Base-by-base conservation (phyloP, 1,140 invertebrate species). In the Leptopilina boulardi region DNA sequence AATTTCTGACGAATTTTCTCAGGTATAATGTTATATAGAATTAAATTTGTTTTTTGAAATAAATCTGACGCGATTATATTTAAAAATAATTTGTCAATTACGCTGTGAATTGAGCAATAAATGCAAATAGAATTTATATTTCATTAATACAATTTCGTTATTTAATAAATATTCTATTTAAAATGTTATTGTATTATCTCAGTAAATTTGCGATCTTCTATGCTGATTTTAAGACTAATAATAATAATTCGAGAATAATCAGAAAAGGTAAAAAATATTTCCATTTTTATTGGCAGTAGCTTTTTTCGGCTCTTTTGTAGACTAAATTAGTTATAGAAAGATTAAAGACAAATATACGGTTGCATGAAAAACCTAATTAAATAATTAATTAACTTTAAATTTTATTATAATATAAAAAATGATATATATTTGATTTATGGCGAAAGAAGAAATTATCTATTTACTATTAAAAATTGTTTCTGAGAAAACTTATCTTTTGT, bases 1-100 rank as follows among this genome's bases (percentile, higher is more conserved):
- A 51, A 51, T 51, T 51, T 51, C 18, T 18, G 47, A 18, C 47
- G n/a, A 51, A 51, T 51, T 51, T 51, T 51, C 47, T 51, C 47
- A 51, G 47, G 15, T n/a, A 11, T 42, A 11, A 47, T 5, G 15
- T 47, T 15, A 47, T 18, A 1, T 51, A 4, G 15, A 8, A 51
- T 51, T 1, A 18, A 51, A 18, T n/a, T 51, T 18, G 0, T 18
- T 47, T n/a, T n/a, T 47, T 15, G 13, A 2, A 8, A 44, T 2
- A 15, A 4, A n/a, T n/a, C n/a, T 44, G 1, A n/a, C 11, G 11
- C 9, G 34, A 38, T 38, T 38, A 38, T 6, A 38, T 3, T 38
- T 38, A 30, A 9, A 9, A 38, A 38, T 2, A 38, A 38, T 38
- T 38, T 38, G 9, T 38, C 8, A 38, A 38, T 38, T 38, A 30